These are phyloP conservation scores for Nibea albiflora DNA, from an alignment of 2,113 vertebrate genomes.

Conservation along the genomic window DNA sequence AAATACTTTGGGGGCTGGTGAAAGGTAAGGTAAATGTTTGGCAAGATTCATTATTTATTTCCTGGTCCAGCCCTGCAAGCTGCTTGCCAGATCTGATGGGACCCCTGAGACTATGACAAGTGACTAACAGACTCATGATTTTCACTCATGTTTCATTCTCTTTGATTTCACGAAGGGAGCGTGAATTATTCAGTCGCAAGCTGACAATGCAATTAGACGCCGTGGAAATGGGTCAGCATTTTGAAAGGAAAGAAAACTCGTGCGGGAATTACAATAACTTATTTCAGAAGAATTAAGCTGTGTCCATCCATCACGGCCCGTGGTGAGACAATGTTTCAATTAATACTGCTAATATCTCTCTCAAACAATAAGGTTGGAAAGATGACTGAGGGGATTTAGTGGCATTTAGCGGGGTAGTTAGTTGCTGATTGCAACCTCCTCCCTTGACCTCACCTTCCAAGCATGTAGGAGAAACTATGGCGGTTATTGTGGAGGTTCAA, in stretches of 20 bases:
- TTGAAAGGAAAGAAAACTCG: conserved; percentile 12
- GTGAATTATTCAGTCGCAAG: conserved; percentile 71
- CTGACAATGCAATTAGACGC: conserved; percentile 17
- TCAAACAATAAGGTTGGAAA: not conserved
- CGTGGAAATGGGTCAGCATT: conserved; percentile 57
- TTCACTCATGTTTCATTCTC: conserved; percentile 66
- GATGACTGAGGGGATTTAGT: not conserved
- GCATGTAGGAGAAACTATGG: no score
- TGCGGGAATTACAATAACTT: not conserved
- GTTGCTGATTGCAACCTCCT: no score
- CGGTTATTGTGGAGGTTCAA: no score
- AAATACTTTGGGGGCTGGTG: not conserved
- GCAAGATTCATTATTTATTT: conserved; percentile 62
- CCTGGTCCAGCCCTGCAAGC: not conserved
- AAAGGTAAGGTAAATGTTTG: conserved; percentile 40
- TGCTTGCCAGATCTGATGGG: conserved; percentile 40
- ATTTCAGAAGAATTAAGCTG: not conserved
- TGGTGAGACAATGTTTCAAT: not conserved
- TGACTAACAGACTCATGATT: conserved; percentile 32
- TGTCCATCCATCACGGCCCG: not conserved
- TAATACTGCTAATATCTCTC: not conserved
- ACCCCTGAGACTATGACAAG: conserved; percentile 35
- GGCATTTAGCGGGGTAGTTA: no score
- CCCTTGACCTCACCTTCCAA: no score
- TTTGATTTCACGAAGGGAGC: conserved; percentile 68